Conservation (phyloP, 2,888 invertebrate species). For the Bellardia bayeri region DNA sequence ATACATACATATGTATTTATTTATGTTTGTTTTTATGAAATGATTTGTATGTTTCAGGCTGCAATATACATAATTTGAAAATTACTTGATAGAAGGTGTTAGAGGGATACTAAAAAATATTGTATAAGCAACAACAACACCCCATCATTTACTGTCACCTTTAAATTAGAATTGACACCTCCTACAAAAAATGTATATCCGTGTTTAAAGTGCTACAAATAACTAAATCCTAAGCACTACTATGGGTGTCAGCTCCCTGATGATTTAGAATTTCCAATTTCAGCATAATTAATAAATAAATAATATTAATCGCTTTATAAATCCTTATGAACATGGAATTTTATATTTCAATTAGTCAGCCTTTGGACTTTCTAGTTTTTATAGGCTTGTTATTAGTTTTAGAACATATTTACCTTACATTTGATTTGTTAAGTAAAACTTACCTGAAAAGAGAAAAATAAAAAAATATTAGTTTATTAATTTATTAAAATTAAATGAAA, state of each 20-base stretch:
- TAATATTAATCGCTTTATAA: no score
- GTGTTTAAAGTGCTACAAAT: no score
- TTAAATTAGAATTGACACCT: conserved; percentile 24
- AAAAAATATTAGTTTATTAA: neutral
- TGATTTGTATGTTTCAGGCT: neutral
- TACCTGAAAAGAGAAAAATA: conserved; percentile 3
- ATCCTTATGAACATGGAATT: no score
- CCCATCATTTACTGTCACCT: no score
- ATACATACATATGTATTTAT: neutral
- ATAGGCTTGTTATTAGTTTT: neutral
- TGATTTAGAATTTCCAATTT: no score
- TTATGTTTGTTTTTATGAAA: neutral
- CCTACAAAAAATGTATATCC: no score
- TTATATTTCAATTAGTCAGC: no score
- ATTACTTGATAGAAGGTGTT: conserved; percentile 2
- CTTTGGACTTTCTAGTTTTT: no score
- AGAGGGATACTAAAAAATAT: neutral
- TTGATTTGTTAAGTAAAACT: neutral
- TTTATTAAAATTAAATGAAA: neutral
- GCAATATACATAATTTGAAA: neutral
- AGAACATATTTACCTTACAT: neutral
- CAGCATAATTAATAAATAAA: no score
- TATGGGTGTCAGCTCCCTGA: no score
- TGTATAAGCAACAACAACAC: no score
- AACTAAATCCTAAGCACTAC: no score